These are phyloP conservation scores for Forbesichthys agassizii DNA, from an alignment of 2,113 vertebrate genomes.

Conservation along the genomic window DNA sequence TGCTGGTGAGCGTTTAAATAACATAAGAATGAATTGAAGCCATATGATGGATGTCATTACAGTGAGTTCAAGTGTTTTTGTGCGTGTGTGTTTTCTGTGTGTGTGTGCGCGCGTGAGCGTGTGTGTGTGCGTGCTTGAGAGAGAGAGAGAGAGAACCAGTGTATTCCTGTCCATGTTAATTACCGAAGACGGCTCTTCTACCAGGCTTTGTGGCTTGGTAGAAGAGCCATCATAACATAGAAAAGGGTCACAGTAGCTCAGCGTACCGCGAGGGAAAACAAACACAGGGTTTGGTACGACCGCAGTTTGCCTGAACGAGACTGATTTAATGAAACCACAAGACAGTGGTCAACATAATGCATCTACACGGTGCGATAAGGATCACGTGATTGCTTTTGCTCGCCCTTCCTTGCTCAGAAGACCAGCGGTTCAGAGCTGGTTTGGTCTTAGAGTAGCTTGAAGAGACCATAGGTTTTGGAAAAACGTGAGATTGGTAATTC, in stretches of 20 bases:
- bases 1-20: not conserved
- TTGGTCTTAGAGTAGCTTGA: not conserved
- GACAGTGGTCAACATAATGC: conserved; percentile 29
- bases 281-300: conserved; percentile 37
- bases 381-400: not conserved
- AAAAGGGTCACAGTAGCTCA: conserved; percentile 17
- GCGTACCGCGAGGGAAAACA: conserved; percentile 41
- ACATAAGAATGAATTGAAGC: not conserved
- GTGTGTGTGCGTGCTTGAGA: not conserved
- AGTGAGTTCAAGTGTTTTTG: conserved; percentile 1
- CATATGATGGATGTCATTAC: not conserved
- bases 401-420: conserved; percentile 20
- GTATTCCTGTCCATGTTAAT: conserved; percentile 45
- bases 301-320: conserved; percentile 14
- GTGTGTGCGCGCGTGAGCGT: conserved; percentile 4
- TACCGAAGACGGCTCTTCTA: conserved; percentile 31
- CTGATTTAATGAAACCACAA: conserved; percentile 28
- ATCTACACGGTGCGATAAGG: conserved; percentile 25
- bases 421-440: conserved; percentile 1
- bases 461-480: not conserved
- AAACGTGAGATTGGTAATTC: not conserved
- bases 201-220: conserved; percentile 8
- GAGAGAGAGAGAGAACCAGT: conserved; percentile 19
- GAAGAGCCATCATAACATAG: not conserved
- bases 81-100: not conserved